phyloP scores from a whole-genome alignment of 2,797 vertebrate species.

The Propithecus perrieri region DNA sequence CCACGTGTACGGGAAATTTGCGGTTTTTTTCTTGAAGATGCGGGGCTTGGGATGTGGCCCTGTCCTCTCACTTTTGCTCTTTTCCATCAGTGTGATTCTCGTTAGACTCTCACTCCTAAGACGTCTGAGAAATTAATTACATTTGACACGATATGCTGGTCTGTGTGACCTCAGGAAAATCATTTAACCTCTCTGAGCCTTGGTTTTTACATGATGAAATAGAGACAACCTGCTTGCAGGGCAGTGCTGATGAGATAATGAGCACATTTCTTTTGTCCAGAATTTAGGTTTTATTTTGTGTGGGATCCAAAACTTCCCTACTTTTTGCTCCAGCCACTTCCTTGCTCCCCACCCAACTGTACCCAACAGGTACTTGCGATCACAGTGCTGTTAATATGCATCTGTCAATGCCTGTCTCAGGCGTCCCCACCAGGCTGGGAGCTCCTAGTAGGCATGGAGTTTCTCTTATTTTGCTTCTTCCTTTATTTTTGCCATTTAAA shows the following conservation, averaged over 20 bases:
- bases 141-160: not conserved
- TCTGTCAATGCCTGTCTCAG: not conserved
- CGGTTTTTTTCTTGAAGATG: not conserved
- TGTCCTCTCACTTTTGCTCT: too few relatives aligned
- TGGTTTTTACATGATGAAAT: not conserved
- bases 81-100: not conserved
- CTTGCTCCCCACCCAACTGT: not conserved
- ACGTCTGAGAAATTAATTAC: not conserved
- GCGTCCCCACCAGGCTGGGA: too few relatives aligned
- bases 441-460: not conserved
- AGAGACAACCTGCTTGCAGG: accelerated
- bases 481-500: not conserved
- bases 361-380: not conserved
- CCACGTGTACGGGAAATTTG: accelerated
- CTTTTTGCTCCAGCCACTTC: not conserved
- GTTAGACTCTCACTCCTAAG: not conserved
- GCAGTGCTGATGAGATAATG: not conserved
- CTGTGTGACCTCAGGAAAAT: not conserved
- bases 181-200: not conserved
- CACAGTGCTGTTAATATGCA: not conserved
- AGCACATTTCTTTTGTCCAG: not conserved
- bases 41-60: not conserved
- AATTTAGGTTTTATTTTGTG: not conserved
- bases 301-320: not conserved
- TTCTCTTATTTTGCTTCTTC: not conserved